Base-by-base conservation (phyloP, 2,797 vertebrate genomes). In the Myripristis jacobus region DNA sequence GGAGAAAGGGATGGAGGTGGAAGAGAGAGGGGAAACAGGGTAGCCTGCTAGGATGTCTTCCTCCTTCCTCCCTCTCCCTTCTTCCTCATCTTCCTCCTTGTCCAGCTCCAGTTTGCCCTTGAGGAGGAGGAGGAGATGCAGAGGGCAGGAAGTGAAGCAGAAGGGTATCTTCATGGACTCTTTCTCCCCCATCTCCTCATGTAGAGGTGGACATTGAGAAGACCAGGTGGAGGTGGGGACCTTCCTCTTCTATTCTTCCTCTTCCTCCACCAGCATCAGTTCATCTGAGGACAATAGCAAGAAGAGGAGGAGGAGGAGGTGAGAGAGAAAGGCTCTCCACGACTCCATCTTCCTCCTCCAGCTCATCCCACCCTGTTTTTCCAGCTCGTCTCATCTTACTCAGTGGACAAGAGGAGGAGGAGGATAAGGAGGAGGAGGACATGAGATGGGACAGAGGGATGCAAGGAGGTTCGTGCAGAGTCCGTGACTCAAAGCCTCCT, bases 321-420 rank as follows among this genome's bases (percentile, higher is more conserved):
- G 36, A 13, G 36, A 41, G 36, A 41, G 12, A 41, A 41, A 41
- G 12, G 36, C 36, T 41, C 11, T 41, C 11, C 36, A 41, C 10
- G 7, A 36, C 38, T 24, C 27, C 4, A 4, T 18, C 29, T 34
- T 52, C 29, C 21, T 27, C 29, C n/a, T 50, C 38, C 34, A 7
- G 59, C 46, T 10, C 31, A 16, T 38, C 13, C n/a, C 2, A 15
- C 43, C 15, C 2, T 51, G 31, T 25, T 58, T 11, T 18, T 31
- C 21, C 24, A 12, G 6, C 19, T 53, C 11, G 6, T 31, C 38
- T 52, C 11, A 41, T 41, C 60, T 63, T 70, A 24, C 31, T 77
- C 70, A 58, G 2, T 6, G 8, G 16, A 58, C 78, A 78, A 12
- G 73, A 84, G 79, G 71, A 73, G 79, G 74, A 24, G 62, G 38